phyloP scores from a whole-genome alignment of 1,140 invertebrate genomes.

The Pseudobourletiella spinata region DNA sequence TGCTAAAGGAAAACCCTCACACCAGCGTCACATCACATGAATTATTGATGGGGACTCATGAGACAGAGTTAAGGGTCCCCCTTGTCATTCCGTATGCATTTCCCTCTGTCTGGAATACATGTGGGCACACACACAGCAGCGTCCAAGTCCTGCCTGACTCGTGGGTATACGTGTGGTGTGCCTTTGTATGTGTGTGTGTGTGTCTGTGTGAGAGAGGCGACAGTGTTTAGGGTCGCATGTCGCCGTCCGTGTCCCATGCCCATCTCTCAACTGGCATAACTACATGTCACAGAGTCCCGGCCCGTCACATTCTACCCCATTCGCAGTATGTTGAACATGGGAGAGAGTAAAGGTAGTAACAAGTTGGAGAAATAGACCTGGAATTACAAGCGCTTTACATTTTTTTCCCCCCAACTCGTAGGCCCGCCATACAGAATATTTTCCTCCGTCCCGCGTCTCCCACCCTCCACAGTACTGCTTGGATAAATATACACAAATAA shows the following conservation, averaged over 20 bases:
- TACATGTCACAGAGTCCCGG: not conserved
- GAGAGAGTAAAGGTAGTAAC: no score
- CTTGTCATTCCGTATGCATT: no score
- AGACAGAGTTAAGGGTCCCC: not conserved
- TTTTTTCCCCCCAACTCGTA: no score
- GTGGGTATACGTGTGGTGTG: not conserved
- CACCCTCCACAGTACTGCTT: no score
- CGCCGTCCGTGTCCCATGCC: slow-evolving; percentile 13
- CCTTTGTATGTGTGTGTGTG: not conserved
- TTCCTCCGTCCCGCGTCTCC: no score
- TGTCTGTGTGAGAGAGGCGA: slow-evolving; percentile 10
- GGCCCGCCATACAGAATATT: no score
- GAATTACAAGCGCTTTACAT: no score
- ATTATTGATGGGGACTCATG: slow-evolving; percentile 16
- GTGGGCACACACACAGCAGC: not conserved
- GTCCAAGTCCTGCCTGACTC: not conserved
- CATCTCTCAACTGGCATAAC: not conserved
- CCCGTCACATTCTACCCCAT: not conserved
- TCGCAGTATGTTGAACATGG: no score
- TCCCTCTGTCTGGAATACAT: no score
- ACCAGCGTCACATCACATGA: not conserved
- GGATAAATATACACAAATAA: no score
- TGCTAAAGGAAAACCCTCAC: not conserved
- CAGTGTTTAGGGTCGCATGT: slow-evolving; percentile 23
- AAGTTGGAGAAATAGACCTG: no score